A percentile compares a stretch with the other conserved stretches of the same genome.
Evolutionary conservation across 2,113 vertebrate species (phyloP).

Genomic region (Rhinopomastus cyanomelas): DNA sequence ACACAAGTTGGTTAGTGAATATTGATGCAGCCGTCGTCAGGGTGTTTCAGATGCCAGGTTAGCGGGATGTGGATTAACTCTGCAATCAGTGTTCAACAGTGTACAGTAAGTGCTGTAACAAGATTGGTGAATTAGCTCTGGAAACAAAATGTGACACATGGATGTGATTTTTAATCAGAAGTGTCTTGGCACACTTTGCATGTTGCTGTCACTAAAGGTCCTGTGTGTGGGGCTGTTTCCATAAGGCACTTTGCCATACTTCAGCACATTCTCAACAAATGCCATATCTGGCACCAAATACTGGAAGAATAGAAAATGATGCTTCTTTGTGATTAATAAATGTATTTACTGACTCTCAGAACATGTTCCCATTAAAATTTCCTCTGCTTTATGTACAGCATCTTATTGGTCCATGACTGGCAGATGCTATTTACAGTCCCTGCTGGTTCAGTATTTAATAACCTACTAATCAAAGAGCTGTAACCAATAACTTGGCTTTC

Average conservation of each 20-base stretch:
- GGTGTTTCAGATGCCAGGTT: not conserved
- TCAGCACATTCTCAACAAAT: not conserved
- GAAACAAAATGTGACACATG: not conserved
- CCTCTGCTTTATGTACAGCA: not conserved
- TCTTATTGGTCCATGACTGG: not conserved
- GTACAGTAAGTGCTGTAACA: not conserved
- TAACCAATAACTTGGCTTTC: not conserved
- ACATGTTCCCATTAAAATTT: not conserved
- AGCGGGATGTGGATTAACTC: not conserved
- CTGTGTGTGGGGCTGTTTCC: not conserved
- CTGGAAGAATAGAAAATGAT: not conserved
- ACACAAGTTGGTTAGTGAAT: not conserved
- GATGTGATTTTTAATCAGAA: constrained; percentile 35
- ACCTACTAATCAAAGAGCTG: not conserved
- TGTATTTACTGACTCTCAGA: not conserved
- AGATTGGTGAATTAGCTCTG: constrained; percentile 1
- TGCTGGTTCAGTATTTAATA: not conserved
- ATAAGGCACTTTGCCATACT: not conserved
- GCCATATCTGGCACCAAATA: not conserved
- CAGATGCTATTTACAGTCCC: not conserved
- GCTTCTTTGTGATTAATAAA: not conserved
- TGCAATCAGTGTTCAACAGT: not conserved
- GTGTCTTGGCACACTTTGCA: not conserved
- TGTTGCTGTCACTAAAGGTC: not conserved
- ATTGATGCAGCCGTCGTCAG: not conserved